phyloP scores from a whole-genome alignment of 2,888 invertebrate genomes.

The Papilio elwesi region DNA sequence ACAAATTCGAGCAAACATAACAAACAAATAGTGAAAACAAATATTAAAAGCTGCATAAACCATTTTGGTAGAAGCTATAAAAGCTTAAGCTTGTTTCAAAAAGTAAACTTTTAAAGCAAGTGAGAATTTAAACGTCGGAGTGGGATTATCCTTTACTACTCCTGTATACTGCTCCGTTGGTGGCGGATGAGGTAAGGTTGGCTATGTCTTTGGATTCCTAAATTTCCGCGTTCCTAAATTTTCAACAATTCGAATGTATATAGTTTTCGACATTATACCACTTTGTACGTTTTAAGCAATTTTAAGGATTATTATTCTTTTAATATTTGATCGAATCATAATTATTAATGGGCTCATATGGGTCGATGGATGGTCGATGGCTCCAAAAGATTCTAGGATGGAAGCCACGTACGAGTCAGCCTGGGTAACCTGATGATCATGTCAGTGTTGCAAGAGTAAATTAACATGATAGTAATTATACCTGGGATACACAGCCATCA shows the following conservation, averaged over 20 bases:
- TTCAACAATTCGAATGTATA: constrained; percentile 24
- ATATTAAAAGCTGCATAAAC: constrained; percentile 37
- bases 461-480: no score
- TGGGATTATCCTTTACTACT: constrained; percentile 38
- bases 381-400: no score
- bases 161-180: constrained; percentile 16
- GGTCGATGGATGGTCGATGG: no score
- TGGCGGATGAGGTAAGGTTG: constrained; percentile 28
- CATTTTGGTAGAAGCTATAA: constrained; percentile 37
- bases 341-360: no score
- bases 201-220: constrained; percentile 35
- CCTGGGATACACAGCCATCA: no score
- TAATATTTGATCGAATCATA: no score
- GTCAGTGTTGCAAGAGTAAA: no score
- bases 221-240: constrained; percentile 29
- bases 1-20: no score
- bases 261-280: background rate
- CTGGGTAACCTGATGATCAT: no score
- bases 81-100: constrained; percentile 9
- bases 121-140: constrained; percentile 22
- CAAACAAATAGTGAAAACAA: constrained; percentile 6
- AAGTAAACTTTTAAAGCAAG: constrained; percentile 21
- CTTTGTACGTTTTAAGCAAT: background rate
- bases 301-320: no score
- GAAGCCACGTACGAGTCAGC: no score